These are phyloP conservation scores for Peromyscus polionotus DNA, from an alignment of 2,113 vertebrate genomes.

Conservation along the genomic window DNA sequence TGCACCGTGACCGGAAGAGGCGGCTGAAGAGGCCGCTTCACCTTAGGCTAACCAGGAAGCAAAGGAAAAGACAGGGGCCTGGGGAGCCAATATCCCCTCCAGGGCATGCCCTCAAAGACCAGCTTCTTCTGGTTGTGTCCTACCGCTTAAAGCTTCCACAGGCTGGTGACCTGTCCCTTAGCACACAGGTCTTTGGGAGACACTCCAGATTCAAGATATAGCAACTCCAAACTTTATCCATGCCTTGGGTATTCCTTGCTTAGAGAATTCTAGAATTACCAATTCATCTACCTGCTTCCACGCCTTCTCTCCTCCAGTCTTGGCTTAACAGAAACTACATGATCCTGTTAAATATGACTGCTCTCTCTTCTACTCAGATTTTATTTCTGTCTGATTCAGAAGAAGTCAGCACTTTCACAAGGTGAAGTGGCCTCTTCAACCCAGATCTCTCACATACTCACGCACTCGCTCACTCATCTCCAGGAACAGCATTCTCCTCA, in stretches of 20 bases:
- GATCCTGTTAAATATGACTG: background rate
- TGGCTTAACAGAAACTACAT: background rate
- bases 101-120: too few relatives aligned
- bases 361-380: background rate
- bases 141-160: background rate
- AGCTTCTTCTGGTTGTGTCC: background rate
- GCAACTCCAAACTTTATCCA: background rate
- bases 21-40: background rate
- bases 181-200: too few relatives aligned
- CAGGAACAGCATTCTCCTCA: background rate
- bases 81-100: background rate
- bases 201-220: background rate
- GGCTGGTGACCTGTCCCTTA: background rate
- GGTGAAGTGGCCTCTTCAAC: background rate
- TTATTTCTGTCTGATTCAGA: background rate
- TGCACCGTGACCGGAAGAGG: fast-evolving
- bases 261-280: background rate
- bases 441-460: background rate
- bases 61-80: background rate
- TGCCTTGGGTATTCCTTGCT: background rate
- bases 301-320: background rate
- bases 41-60: background rate
- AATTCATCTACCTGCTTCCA: background rate
- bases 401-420: background rate
- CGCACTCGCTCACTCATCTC: background rate